Conservation (phyloP, 1,140 invertebrate species). For the Zaprionus inermis region DNA sequence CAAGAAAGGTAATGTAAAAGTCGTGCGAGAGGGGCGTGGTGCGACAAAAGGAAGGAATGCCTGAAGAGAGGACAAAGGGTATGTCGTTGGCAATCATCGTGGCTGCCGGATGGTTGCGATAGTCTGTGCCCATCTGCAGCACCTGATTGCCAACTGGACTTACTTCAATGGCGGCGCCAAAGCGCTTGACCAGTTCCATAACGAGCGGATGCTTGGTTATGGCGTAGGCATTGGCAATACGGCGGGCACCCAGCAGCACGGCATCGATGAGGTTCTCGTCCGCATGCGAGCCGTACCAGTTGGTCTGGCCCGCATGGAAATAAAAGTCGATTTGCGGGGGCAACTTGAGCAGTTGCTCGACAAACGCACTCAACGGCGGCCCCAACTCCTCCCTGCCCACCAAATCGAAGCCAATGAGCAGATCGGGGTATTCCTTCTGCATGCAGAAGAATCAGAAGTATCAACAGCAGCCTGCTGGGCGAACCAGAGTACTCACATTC, state of each 20-base stretch:
- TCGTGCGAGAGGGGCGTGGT: slow-evolving; percentile 90
- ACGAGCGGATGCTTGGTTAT: slow-evolving; percentile 90
- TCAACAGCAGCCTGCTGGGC: too few species aligned
- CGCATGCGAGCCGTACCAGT: slow-evolving; percentile 87
- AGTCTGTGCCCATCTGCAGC: slow-evolving; percentile 89
- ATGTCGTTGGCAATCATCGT: slow-evolving; percentile 87
- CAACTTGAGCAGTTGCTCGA: slow-evolving; percentile 85
- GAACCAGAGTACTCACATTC: slow-evolving; percentile 36
- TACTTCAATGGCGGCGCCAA: slow-evolving; percentile 90
- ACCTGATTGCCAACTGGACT: slow-evolving; percentile 93
- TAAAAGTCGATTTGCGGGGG: slow-evolving; percentile 87
- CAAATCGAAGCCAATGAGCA: slow-evolving; percentile 89
- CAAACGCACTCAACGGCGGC: slow-evolving; percentile 86
- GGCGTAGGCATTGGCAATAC: slow-evolving; percentile 89
- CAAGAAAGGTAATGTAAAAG: slow-evolving; percentile 92
- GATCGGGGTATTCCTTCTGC: slow-evolving; percentile 83
- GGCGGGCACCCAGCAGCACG: slow-evolving; percentile 88
- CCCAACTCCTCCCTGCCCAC: slow-evolving; percentile 90
- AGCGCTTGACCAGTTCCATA: slow-evolving; percentile 86
- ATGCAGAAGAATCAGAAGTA: not conserved
- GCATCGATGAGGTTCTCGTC: slow-evolving; percentile 92
- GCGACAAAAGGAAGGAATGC: slow-evolving; percentile 92
- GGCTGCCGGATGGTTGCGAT: slow-evolving; percentile 91
- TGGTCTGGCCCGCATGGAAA: slow-evolving; percentile 93
- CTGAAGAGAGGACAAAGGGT: slow-evolving; percentile 86